Percentiles rank a stretch among this genome's conserved stretches.
Evolutionary conservation across 2,113 vertebrate species (phyloP).

Genomic region (Brachypodius melanocephalos): DNA sequence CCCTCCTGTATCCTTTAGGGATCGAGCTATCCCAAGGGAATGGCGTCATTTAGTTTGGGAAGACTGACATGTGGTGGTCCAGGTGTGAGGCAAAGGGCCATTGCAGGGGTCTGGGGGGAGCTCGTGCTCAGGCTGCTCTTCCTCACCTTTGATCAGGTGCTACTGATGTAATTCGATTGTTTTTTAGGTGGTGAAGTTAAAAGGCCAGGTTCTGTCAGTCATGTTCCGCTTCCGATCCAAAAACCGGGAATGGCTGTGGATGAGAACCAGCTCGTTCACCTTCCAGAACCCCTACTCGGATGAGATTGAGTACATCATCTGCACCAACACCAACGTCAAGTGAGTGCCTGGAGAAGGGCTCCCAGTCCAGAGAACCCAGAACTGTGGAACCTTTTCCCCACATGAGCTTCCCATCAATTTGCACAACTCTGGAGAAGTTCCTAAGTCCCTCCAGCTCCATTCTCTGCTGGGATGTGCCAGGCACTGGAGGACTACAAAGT

Average conservation of each 20-base stretch:
- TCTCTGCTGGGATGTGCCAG: not conserved
- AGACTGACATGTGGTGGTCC: not conserved
- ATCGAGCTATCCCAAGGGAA: fast-evolving
- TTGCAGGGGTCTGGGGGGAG: not conserved
- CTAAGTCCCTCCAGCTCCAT: fast-evolving
- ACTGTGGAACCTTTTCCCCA: not conserved
- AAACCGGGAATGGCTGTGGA: constrained; percentile 91
- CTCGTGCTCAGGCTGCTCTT: not conserved
- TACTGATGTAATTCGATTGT: not conserved
- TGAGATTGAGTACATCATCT: constrained; percentile 98
- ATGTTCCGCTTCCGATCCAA: constrained; percentile 98
- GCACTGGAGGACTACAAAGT: not conserved
- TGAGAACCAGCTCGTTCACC: constrained; percentile 96
- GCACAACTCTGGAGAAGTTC: not conserved
- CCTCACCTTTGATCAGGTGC: not conserved
- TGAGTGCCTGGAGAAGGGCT: constrained; percentile 67
- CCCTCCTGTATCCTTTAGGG: not conserved
- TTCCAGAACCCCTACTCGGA: constrained; percentile 99
- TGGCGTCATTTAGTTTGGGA: not conserved
- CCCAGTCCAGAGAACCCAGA: not conserved
- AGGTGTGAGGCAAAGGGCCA: constrained; percentile 15
- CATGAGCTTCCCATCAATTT: fast-evolving
- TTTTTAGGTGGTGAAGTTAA: constrained; percentile 92
- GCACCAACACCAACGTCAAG: constrained; percentile 98
- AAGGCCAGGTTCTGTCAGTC: constrained; percentile 95